Conservation (phyloP, 2,797 vertebrate genomes). For the Buceros bicornis region DNA sequence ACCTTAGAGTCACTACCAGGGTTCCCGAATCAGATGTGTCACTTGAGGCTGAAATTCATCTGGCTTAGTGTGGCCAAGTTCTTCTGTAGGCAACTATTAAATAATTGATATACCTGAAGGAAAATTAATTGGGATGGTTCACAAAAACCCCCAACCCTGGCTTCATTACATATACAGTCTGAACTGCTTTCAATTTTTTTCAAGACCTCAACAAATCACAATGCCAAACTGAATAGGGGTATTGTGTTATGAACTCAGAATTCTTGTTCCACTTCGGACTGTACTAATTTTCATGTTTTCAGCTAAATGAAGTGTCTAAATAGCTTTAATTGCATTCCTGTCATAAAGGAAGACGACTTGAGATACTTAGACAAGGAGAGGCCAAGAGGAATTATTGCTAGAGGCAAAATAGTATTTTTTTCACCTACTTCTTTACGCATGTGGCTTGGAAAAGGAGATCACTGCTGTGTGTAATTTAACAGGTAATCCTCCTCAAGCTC, state of each 20-base stretch:
- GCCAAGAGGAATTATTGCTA: not conserved
- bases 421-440: not conserved
- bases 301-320: not conserved
- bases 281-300: not conserved
- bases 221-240: not conserved
- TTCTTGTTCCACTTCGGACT: not conserved
- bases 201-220: not conserved
- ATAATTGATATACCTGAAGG: not conserved
- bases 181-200: not conserved
- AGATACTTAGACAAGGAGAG: not conserved
- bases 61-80: not conserved
- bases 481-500: not conserved
- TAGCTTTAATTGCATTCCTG: not conserved
- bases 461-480: not conserved
- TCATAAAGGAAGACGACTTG: not conserved
- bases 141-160: not conserved
- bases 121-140: not conserved
- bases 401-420: not conserved
- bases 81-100: not conserved
- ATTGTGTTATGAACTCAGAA: not conserved
- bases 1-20: rapidly evolving
- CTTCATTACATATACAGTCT: not conserved
- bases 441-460: not conserved
- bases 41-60: not conserved
- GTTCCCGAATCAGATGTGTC: not conserved